Evolutionary conservation across 2,797 vertebrate genomes (phyloP), one percentile per base, ranked within the genome.

Genomic region (Natrix natrix): DNA sequence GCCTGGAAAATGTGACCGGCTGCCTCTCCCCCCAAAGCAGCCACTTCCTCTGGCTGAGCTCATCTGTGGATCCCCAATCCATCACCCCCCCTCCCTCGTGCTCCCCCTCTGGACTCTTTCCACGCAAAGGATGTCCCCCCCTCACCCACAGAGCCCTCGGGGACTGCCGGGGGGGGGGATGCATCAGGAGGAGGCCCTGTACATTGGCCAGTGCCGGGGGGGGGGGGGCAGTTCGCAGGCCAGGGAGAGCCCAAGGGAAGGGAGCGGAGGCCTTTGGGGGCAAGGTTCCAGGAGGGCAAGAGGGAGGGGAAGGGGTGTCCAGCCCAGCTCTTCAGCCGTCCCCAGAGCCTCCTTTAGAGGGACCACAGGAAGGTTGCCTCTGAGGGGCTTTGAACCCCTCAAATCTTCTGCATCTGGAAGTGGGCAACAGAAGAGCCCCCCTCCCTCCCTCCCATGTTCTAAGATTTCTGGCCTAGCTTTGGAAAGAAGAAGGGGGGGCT

Each of bases 331-430:
- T 93, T 93, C 55, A n/a, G 17, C 48, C 5, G 5, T 87, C 93
- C 93, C 95, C 32, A 17, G 1, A 43, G 43, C 43, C 1, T 17
- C 43, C 95, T 86, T 63, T 86, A 94, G 96, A 93, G 93, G 97
- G 94, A 95, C 95, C 89, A 48, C 94, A 4, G 92, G 94, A 97
- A 93, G 94, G 95, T 95, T 96, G 92, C 95, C 97, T 97, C 97
- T 96, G 94, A 98, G 97, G 95, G 93, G 97, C 94, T 89, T 94
- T 95, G 94, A 93, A 87, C 94, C 95, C 96, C 97, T 97, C 95
- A 95, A 95, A 94, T 93, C 96, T 94, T 97, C 96, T 97, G 97
- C 97, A 96, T 96, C 96, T 28, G 66, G 96, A 93, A 92, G 93
- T 93, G 95, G 95, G 66, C 96, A 95, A 93, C 95, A 95, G 92